Percentiles rank a stretch among this genome's conserved stretches.
Evolutionary conservation across 23 tunicate species (phyloP).

Genomic region (Oikopleura dioica): DNA sequence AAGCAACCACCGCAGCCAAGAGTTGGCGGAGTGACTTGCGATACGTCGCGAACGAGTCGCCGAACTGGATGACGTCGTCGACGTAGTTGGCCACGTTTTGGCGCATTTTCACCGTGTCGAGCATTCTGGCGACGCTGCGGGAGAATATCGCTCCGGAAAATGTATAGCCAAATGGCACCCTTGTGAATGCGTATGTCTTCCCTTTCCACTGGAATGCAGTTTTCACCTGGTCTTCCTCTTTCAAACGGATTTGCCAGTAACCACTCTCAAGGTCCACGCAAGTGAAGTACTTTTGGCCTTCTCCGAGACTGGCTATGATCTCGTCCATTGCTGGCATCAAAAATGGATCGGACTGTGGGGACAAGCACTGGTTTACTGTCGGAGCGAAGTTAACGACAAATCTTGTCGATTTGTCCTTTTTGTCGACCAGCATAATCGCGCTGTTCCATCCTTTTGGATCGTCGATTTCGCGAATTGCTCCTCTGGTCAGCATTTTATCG

Average conservation of each 20-base stretch:
- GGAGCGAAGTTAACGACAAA: too few species aligned
- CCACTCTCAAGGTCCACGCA: not conserved
- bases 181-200: not conserved
- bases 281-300: not conserved
- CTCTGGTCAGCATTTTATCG: too few species aligned
- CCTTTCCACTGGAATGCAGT: conserved; percentile 2
- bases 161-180: not conserved
- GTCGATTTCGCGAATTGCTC: too few species aligned
- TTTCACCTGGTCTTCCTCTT: not conserved
- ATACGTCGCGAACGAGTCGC: not conserved
- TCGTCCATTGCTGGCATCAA: too few species aligned
- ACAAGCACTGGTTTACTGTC: too few species aligned
- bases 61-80: not conserved
- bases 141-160: not conserved
- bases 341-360: too few species aligned
- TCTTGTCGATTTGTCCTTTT: too few species aligned
- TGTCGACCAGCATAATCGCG: too few species aligned
- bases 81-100: not conserved
- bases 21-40: not conserved
- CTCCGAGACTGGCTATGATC: too few species aligned
- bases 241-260: not conserved
- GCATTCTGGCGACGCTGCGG: not conserved
- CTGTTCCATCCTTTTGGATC: too few species aligned
- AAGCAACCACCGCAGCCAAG: not conserved
- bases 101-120: not conserved